Conservation (phyloP, 2,113 vertebrate genomes). For the Dipodomys stephensi region DNA sequence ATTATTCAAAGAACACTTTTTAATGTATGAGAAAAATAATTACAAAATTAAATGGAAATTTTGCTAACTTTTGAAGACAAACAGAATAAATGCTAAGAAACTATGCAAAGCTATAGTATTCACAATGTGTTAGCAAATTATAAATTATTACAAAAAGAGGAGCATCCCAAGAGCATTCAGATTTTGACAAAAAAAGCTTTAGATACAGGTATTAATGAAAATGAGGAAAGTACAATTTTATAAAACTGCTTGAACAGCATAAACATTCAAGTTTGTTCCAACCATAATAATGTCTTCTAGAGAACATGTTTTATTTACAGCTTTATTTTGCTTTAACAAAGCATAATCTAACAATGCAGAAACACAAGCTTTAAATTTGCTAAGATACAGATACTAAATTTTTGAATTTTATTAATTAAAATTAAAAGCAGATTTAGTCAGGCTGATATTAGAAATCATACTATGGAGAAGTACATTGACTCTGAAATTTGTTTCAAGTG, state of each 20-base stretch:
- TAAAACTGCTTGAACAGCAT: not conserved
- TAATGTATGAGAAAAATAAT: not conserved
- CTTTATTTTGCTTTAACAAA: conserved; percentile 3
- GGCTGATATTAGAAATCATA: not conserved
- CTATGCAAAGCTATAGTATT: conserved; percentile 36
- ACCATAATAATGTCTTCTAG: not conserved
- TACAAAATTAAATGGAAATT: conserved; percentile 24
- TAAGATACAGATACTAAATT: not conserved
- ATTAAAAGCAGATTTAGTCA: not conserved
- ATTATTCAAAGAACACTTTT: conserved; percentile 35
- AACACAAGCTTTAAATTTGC: not conserved
- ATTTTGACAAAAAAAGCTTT: not conserved
- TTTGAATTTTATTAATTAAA: conserved; percentile 48
- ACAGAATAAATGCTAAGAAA: conserved; percentile 63
- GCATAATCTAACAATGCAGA: not conserved
- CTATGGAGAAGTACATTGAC: not conserved
- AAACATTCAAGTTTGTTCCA: conserved; percentile 9
- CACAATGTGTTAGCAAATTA: conserved; percentile 60
- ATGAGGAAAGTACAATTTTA: not conserved
- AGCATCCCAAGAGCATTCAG: not conserved
- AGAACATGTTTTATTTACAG: not conserved
- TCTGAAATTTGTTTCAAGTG: not conserved
- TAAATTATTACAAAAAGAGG: conserved; percentile 41
- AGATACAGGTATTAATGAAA: conserved; percentile 27
- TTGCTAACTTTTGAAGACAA: conserved; percentile 34